phyloP scores from a whole-genome alignment of 2,113 vertebrate species.

The Vidua chalybeata region DNA sequence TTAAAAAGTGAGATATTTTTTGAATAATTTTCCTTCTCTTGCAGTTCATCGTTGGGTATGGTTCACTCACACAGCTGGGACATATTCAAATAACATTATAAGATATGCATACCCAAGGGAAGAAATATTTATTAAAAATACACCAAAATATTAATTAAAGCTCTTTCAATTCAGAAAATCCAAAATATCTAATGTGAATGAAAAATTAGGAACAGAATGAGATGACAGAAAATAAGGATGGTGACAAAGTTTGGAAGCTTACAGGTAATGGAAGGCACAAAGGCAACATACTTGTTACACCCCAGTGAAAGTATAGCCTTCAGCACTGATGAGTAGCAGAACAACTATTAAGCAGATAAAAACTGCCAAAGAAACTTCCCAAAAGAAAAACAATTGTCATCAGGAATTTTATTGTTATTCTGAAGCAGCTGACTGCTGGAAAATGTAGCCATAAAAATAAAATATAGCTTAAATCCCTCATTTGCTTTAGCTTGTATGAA shows the following conservation, averaged over 20 bases:
- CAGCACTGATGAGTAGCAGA: not conserved
- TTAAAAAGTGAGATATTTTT: not conserved
- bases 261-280: not conserved
- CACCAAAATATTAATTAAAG: not conserved
- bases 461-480: conserved; percentile 44
- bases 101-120: not conserved
- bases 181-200: not conserved
- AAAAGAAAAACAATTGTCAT: conserved; percentile 50
- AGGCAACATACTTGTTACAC: not conserved
- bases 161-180: not conserved
- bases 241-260: not conserved
- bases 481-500: conserved; percentile 68
- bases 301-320: not conserved
- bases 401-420: conserved; percentile 68
- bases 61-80: not conserved
- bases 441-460: conserved; percentile 61
- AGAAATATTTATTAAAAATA: not conserved
- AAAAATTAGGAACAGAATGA: not conserved
- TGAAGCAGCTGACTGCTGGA: conserved; percentile 62
- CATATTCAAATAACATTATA: not conserved
- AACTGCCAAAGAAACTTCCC: conserved; percentile 38
- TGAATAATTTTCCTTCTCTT: not conserved
- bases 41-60: not conserved
- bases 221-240: not conserved
- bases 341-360: conserved; percentile 25